Conservation (phyloP, 2,888 invertebrate species). For the Aphidius colemani region DNA sequence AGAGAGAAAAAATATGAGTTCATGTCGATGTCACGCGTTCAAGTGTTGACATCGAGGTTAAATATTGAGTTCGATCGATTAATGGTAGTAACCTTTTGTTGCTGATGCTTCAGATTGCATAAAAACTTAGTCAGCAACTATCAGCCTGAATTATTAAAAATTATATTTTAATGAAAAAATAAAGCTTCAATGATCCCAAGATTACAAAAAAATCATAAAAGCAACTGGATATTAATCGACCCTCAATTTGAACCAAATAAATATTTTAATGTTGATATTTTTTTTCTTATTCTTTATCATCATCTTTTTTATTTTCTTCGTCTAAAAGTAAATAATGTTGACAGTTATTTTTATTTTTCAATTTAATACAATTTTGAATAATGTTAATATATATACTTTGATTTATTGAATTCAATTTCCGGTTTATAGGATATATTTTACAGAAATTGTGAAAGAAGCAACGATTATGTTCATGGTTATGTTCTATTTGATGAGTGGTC, state of each 20-base stretch:
- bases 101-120: not conserved
- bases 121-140: slow-evolving; percentile 9
- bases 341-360: too few species aligned
- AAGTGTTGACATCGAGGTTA: slow-evolving; percentile 20
- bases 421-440: too few species aligned
- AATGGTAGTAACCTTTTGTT: not conserved
- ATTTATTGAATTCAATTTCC: too few species aligned
- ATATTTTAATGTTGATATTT: too few species aligned
- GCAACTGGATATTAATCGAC: not conserved
- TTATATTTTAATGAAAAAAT: slow-evolving; percentile 12
- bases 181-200: not conserved
- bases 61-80: slow-evolving; percentile 17
- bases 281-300: too few species aligned
- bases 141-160: slow-evolving; percentile 7
- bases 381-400: too few species aligned
- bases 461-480: too few species aligned
- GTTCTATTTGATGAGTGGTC: too few species aligned
- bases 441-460: too few species aligned
- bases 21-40: not conserved
- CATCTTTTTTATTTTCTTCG: too few species aligned
- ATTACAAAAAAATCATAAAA: not conserved
- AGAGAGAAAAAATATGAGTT: not conserved
- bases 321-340: too few species aligned
- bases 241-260: not conserved
- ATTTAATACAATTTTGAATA: too few species aligned